Evolutionary conservation across 2,113 vertebrate species (phyloP).

Genomic region (Crotalus helleri): DNA sequence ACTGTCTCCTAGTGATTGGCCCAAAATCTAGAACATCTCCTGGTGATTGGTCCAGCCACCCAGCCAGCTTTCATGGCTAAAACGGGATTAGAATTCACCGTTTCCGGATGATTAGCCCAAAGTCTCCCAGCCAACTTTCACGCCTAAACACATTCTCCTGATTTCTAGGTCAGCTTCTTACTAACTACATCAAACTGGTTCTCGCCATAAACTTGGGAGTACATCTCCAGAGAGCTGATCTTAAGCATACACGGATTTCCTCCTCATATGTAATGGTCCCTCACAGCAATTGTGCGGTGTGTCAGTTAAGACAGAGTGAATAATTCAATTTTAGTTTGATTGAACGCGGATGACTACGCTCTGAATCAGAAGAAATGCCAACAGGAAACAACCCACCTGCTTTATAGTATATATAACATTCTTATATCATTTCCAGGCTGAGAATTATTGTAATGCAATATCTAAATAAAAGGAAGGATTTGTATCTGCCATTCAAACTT

Average conservation of each 20-base stretch:
- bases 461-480: neutral
- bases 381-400: constrained; percentile 35
- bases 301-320: neutral
- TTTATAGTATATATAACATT: constrained; percentile 8
- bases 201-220: neutral
- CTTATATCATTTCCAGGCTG: neutral
- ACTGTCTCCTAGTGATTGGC: too few relatives aligned
- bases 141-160: neutral
- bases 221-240: neutral
- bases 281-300: neutral
- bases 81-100: too few relatives aligned
- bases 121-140: too few relatives aligned
- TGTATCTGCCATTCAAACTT: neutral
- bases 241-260: neutral
- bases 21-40: neutral
- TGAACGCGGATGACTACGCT: constrained; percentile 25
- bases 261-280: neutral
- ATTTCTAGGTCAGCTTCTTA: neutral
- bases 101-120: neutral
- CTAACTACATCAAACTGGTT: neutral
- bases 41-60: too few relatives aligned
- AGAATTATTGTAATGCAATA: neutral
- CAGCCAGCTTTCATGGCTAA: too few relatives aligned
- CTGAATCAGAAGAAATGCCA: neutral
- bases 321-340: neutral